A percentile compares a stretch with the other conserved stretches of the same genome.
Evolutionary conservation across 2,888 invertebrate genomes (phyloP).

Genomic region (Phrixothrix hirtus): DNA sequence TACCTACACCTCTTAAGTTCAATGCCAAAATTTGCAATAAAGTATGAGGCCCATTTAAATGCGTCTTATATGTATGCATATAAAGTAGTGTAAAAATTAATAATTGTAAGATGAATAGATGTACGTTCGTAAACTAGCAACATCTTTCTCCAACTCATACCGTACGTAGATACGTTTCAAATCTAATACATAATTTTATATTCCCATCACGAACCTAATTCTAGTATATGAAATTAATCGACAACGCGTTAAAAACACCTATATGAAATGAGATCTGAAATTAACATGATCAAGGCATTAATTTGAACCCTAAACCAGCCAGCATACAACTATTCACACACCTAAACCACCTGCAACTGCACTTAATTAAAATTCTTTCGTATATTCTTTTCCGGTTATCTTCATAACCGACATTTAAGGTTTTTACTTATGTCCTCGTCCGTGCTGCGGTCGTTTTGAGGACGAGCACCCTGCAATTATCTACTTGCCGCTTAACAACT

Average conservation of each 20-base stretch:
- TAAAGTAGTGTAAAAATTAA: background rate
- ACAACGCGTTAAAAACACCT: slow-evolving; percentile 28
- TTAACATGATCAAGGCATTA: slow-evolving; percentile 40
- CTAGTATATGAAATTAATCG: slow-evolving; percentile 31
- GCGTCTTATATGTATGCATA: too few species aligned
- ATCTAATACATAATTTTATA: slow-evolving; percentile 22
- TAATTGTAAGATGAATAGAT: background rate
- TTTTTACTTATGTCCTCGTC: slow-evolving; percentile 34
- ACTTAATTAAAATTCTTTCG: slow-evolving; percentile 42
- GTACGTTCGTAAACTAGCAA: too few species aligned
- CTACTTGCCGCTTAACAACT: slow-evolving; percentile 20
- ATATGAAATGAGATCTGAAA: slow-evolving; percentile 37
- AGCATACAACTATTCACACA: slow-evolving; percentile 24
- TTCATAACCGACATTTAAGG: slow-evolving; percentile 33
- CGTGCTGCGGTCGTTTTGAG: slow-evolving; percentile 28
- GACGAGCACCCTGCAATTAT: slow-evolving; percentile 27
- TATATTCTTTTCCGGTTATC: slow-evolving; percentile 37
- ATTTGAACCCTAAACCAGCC: slow-evolving; percentile 34
- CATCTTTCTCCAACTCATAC: background rate
- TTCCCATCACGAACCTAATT: slow-evolving; percentile 36
- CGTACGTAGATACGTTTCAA: background rate
- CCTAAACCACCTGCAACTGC: slow-evolving; percentile 30
- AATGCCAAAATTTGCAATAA: too few species aligned
- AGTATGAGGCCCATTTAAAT: too few species aligned
- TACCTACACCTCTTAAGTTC: too few species aligned